Base-by-base conservation (phyloP, 2,888 invertebrate genomes). In the Chromoteleia sp. region DNA sequence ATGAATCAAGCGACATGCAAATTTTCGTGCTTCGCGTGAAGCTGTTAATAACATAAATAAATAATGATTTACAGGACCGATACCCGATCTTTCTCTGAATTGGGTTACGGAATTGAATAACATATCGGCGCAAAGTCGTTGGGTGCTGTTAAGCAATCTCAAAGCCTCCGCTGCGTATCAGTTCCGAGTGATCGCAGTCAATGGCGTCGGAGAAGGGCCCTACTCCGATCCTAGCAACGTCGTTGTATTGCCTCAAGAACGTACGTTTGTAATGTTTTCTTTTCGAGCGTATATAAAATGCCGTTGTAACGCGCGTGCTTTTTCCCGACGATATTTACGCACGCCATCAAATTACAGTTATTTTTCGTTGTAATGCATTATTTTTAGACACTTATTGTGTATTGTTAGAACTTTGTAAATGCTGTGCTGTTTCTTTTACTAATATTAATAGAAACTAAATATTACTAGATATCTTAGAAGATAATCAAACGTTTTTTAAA, bases 81-180 rank as follows among this genome's bases (percentile, higher is more conserved):
- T 97, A 78, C 96, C 97, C 56, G 97, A 97, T 91, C 96, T 96
- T 0, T 92, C 97, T 45, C 92, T 97, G 63, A 97, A 97, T 91
- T 98, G 98, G 98, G 94, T 97, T 73, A 97, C 97, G 5, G 97
- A 97, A 89, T 93, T 96, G 65, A 95, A 96, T 88, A 98, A 98
- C 88, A 96, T 98, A 0, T 96, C 97, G 0, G 94, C 96, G 2
- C 94, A 93, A 63, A 95, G 95, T 84, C 94, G 97, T 54, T 97
- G 96, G 95, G 94, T 96, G 8, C 91, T 97, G 36, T 93, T 99
- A 56, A 95, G 95, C 43, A 96, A 96, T 89, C 93, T 99, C 54
- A 97, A 98, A 92, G 99, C 99, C 0, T 98, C 99, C 0, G 96
- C 98, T 0, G 96, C 97, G 0, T 99, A 99, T 92, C 98, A 98